Base-by-base conservation (phyloP, 2,797 vertebrate species). In the Onychomys torridus region DNA sequence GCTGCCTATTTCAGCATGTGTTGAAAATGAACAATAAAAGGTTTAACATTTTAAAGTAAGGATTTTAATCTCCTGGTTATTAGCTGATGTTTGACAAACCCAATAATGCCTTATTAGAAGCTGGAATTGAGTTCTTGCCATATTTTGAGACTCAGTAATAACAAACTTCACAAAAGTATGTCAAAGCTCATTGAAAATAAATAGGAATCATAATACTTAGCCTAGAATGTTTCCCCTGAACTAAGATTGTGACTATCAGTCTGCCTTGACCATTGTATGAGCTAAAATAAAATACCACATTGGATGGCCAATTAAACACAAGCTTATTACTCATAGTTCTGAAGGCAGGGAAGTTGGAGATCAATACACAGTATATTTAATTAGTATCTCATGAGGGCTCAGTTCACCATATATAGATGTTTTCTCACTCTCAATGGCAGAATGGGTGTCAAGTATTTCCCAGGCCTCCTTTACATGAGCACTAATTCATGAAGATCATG, bases 21-120 rank as follows among this genome's bases (percentile, higher is more conserved):
- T 43, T 55, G 94, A 96, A 94, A 98, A 95, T 43, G 4, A 17
- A 87, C 49, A 78, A 93, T 83, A 91, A 96, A 97, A 97, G 2
- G 63, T 25, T 94, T 91, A 23, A 73, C 59, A 83, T 89, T 27
- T 84, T 40, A 79, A 55, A 78, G 19, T 32, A 77, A 27, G 0
- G 6, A 88, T 97, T 96, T 81, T 16, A 7, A 90, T 87, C 14
- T 90, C 85, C 90, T 75, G 52, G 19, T 91, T 87, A 94, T 88
- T 63, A 95, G 61, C 59, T 52, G 0, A 0, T 85, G 71, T n/a
- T 85, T 89, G 93, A 61, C 29, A 92, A 83, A 52, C 69, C 32
- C n/a, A 79, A 0, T 37, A 46, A 37, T 63, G 90, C 65, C 65
- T 81, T 81, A 93, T 86, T 89, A 95, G 40, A 40, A 93, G 52